Conservation (phyloP, 2,888 invertebrate genomes). For the Selenia dentaria region DNA sequence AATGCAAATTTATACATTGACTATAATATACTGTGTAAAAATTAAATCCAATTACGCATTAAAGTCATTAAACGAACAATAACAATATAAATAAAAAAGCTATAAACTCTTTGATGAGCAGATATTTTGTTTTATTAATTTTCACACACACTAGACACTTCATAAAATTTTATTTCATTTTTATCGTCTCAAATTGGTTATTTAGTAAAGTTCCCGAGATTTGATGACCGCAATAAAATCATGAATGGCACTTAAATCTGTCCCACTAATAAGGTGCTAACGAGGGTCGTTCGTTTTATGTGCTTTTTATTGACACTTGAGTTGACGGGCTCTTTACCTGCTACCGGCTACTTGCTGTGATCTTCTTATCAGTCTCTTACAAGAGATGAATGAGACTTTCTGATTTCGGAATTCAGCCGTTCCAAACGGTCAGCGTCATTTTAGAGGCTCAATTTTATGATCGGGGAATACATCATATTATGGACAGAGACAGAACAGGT, state of each 20-base stretch:
- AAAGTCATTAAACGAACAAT: background rate
- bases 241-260: conserved; percentile 71
- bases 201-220: conserved; percentile 53
- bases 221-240: conserved; percentile 67
- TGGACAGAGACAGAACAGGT: conserved; percentile 20
- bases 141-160: conserved; percentile 26
- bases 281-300: conserved; percentile 79
- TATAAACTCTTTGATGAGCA: conserved; percentile 17
- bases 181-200: conserved; percentile 53
- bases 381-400: conserved; percentile 43
- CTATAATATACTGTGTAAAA: too few relatives aligned
- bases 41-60: too few relatives aligned
- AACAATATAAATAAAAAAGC: conserved; percentile 13
- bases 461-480: conserved; percentile 24
- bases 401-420: conserved; percentile 18
- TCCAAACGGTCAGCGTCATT: conserved; percentile 54
- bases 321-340: conserved; percentile 55
- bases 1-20: too few relatives aligned
- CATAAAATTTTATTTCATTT: conserved; percentile 45
- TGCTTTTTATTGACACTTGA: conserved; percentile 77
- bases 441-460: conserved; percentile 52
- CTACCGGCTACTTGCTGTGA: conserved; percentile 41
- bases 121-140: conserved; percentile 26
- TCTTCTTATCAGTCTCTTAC: conserved; percentile 69
- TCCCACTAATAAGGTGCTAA: conserved; percentile 77